phyloP scores from a whole-genome alignment of 1,140 invertebrate genomes.

The Asobara japonica region DNA sequence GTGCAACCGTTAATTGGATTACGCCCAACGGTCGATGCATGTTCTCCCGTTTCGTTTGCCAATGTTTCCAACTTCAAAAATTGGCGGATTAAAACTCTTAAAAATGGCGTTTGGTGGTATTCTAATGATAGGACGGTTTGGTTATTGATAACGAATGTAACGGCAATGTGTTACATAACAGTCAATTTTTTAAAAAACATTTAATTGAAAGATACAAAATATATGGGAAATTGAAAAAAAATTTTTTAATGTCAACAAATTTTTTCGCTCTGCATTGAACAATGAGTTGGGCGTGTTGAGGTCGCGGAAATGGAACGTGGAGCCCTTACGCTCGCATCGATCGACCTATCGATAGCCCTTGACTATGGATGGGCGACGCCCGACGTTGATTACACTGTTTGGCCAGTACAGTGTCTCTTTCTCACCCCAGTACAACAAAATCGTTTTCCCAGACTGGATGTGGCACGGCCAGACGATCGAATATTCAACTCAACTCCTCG shows the following conservation, averaged over 20 bases:
- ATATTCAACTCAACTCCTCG: constrained; percentile 22
- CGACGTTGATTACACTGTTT: neutral
- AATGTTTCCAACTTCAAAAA: neutral
- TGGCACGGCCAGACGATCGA: constrained; percentile 4
- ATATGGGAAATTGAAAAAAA: too few relatives aligned
- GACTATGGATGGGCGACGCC: neutral
- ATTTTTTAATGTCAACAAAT: too few relatives aligned
- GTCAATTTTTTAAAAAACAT: too few relatives aligned
- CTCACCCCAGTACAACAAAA: neutral
- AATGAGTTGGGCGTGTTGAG: neutral
- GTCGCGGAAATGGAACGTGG: neutral
- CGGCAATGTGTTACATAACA: too few relatives aligned
- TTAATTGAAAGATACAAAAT: too few relatives aligned
- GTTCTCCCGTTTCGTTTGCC: neutral
- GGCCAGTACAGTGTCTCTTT: neutral
- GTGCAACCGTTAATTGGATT: neutral
- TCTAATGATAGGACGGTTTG: too few relatives aligned
- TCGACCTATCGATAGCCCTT: neutral
- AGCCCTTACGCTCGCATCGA: neutral
- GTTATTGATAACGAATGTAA: too few relatives aligned
- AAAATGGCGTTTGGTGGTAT: too few relatives aligned
- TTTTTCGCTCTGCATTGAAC: too few relatives aligned
- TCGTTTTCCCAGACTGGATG: neutral
- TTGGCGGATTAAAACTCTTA: too few relatives aligned
- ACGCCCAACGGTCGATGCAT: neutral